Base-by-base conservation (phyloP, 2,797 vertebrate genomes). In the Babyrousa celebensis region DNA sequence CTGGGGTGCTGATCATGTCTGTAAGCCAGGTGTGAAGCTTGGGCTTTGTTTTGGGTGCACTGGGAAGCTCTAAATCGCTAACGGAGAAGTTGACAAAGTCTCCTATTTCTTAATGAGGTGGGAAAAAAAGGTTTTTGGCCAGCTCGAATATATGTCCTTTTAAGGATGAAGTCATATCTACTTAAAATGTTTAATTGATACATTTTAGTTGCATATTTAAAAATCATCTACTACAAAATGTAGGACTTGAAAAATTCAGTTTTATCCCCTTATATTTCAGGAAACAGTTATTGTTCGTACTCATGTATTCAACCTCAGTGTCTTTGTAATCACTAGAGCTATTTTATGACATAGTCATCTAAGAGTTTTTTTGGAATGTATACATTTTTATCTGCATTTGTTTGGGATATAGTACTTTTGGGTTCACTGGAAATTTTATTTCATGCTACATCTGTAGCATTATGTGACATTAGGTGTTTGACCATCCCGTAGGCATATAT, bases 121-220 rank as follows among this genome's bases (percentile, higher is more conserved):
- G 36, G 36, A 36, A 79, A 67, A 72, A 92, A 67, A 14, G 11
- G 36, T 71, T 85, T 95, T 83, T 82, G 60, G 88, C 27, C 17
- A 90, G 11, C 17, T 88, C 87, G 43, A 86, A 18, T 63, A 56
- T 72, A 43, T 80, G 60, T 65, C 2, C 14, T 78, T 84, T 86
- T 36, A 52, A 12, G 36, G 25, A 40, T n/a, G 18, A 79, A 91
- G 48, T 78, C 40, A 17, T 77, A 52, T 5, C 52, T 83, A 79
- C 17, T 79, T 95, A 79, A 95, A 78, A 79, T 77, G 14, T 86
- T 89, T 85, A 36, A 36, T 36, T 36, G 36, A 70, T 80, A 90
- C 83, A 21, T 67, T 94, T 83, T 92, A 74, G 43, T 89, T 96
- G 10, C 12, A 43, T 90, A 52, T 88, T 94, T 90, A 74, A 91